Conservation (phyloP, 2,797 vertebrate species). For the Peromyscus attwateri region DNA sequence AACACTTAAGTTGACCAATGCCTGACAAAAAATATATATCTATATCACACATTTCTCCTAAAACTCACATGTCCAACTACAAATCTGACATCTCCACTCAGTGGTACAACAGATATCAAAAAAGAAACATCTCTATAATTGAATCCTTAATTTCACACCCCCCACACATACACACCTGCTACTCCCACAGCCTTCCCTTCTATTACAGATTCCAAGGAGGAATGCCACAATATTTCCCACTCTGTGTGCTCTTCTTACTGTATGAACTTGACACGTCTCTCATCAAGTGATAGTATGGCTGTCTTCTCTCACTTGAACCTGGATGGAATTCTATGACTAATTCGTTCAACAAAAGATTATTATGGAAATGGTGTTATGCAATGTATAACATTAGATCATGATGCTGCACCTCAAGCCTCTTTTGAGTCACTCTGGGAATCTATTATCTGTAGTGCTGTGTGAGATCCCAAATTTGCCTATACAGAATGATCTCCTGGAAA, state of each 20-base stretch:
- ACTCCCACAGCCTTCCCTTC: background rate
- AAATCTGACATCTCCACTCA: background rate
- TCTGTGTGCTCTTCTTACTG: background rate
- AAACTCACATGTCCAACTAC: background rate
- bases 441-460: background rate
- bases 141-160: background rate
- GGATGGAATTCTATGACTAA: background rate
- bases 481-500: background rate
- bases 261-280: background rate
- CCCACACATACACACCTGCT: background rate
- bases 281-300: background rate
- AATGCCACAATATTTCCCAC: background rate
- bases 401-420: background rate
- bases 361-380: background rate
- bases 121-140: background rate
- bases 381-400: constrained; percentile 1
- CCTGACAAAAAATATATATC: background rate
- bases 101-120: background rate
- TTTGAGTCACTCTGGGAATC: background rate
- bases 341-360: background rate
- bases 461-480: background rate
- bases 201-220: background rate
- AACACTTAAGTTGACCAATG: background rate
- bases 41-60: background rate
- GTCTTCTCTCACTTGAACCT: background rate